These are phyloP conservation scores for Nipponia nippon DNA, from an alignment of 2,113 vertebrate species.

Conservation along the genomic window DNA sequence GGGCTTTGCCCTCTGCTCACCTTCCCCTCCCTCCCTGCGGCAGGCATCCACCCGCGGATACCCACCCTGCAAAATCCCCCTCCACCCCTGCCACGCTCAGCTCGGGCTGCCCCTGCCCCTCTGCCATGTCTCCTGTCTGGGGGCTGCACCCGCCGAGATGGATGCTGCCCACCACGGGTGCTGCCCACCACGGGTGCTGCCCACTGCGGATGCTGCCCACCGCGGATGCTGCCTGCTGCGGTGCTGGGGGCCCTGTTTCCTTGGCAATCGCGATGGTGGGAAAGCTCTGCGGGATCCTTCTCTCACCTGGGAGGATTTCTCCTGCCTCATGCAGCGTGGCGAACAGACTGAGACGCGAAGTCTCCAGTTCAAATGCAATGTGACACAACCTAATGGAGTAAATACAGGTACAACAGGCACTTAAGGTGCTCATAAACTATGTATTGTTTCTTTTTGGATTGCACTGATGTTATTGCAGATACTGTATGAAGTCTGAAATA, in stretches of 20 bases:
- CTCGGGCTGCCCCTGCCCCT: background rate
- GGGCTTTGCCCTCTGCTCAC: background rate
- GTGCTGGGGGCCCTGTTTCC: background rate
- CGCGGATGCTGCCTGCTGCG: accelerated
- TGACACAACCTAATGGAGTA: slow-evolving; percentile 59
- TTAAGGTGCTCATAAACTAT: slow-evolving; percentile 54
- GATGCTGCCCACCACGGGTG: accelerated
- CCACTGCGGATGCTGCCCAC: accelerated
- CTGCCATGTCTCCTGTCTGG: background rate
- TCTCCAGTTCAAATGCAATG: slow-evolving; percentile 19
- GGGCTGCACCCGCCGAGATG: accelerated
- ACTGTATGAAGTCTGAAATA: background rate
- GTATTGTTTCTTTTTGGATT: slow-evolving; percentile 20
- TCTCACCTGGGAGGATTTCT: background rate
- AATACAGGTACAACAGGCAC: slow-evolving; percentile 32
- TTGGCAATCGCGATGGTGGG: accelerated
- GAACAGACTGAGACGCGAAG: background rate
- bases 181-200: background rate
- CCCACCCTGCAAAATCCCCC: background rate
- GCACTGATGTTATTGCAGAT: background rate
- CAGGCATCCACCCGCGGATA: accelerated
- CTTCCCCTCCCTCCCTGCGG: background rate
- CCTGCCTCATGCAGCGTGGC: background rate
- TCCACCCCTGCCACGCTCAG: accelerated
- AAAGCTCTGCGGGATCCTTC: background rate